Evolutionary conservation across 2,113 vertebrate genomes (phyloP), one percentile per base, ranked within the genome.

Genomic region (Noctilio leporinus): DNA sequence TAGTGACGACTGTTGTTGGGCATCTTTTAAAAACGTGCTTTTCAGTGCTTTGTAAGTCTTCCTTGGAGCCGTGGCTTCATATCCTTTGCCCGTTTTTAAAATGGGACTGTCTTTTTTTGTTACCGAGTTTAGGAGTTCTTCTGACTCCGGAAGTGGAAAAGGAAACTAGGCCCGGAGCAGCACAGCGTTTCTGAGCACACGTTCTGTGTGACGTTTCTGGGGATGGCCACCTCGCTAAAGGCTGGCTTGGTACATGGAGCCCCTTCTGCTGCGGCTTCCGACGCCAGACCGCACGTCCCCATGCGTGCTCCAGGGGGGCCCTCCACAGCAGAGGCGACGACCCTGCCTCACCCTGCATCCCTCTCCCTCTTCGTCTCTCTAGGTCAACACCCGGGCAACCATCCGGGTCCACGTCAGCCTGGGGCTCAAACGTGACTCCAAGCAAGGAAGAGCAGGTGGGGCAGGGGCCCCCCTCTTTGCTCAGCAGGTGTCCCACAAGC

Each of bases 291-390:
- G 59, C 59, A 30, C 26, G 28, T 62, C 59, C 59, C 59, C 24
- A 11, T 62, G 12, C 24, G 40, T 15, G 7, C 14, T 45, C 40
- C 70, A 28, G 33, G 8, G 47, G 49, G 33, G 4, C 75, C 47
- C 14, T 51, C 24, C 1, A 0, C 5, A 33, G 64, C 91, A 57
- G 72, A 33, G 0, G 5, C 0, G 5, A 12, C 0, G 24, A n/a
- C 33, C n/a, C 30, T 55, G 45, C 45, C 53, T 33, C 17, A 16
- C n/a, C 10, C 19, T 19, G 5, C 47, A 22, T 12, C 43, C 12
- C 4, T 4, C 14, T 35, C 24, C 24, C n/a, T 14, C 22, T 10
- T 4, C 7, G 15, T 22, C 65, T 3, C 64, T 40, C 64, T 49
- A 38, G 47, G 26, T 49, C 14, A 57, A 10, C 1, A 22, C 53